phyloP scores from a whole-genome alignment of 2,113 vertebrate genomes.

The Passer domesticus region DNA sequence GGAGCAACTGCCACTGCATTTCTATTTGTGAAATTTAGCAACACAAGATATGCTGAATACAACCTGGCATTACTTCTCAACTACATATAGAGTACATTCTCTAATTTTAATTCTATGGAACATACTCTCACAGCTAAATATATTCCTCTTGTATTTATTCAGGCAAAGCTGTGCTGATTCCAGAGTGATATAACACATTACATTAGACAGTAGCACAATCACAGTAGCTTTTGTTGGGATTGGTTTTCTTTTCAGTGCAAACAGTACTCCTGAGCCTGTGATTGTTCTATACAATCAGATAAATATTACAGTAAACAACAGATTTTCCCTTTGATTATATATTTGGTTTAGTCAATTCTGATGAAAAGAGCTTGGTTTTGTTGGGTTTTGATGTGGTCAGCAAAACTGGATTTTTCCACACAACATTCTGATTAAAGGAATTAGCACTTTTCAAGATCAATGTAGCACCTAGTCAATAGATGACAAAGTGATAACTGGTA shows the following conservation, averaged over 20 bases:
- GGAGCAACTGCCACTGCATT: neutral
- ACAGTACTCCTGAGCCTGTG: neutral
- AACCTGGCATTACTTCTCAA: neutral
- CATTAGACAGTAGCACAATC: neutral
- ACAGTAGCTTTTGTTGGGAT: neutral
- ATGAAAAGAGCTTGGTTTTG: neutral
- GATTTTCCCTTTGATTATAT: neutral
- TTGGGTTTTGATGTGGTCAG: neutral
- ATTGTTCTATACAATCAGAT: neutral
- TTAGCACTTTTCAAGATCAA: neutral
- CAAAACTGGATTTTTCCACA: neutral
- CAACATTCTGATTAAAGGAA: neutral
- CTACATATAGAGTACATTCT: neutral
- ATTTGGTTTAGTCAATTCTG: neutral
- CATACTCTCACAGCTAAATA: neutral
- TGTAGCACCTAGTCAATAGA: neutral
- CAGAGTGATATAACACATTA: neutral
- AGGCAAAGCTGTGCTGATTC: neutral
- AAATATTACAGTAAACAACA: neutral
- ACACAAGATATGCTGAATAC: neutral
- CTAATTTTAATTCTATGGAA: neutral
- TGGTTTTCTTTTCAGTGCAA: neutral
- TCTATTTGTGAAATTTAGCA: neutral
- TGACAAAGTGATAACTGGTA: neutral
- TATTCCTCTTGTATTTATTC: neutral